Percentiles rank a stretch among this genome's conserved stretches.
phyloP scores from a whole-genome alignment of 2,797 vertebrate species.

The Melanotaenia trifasciata region DNA sequence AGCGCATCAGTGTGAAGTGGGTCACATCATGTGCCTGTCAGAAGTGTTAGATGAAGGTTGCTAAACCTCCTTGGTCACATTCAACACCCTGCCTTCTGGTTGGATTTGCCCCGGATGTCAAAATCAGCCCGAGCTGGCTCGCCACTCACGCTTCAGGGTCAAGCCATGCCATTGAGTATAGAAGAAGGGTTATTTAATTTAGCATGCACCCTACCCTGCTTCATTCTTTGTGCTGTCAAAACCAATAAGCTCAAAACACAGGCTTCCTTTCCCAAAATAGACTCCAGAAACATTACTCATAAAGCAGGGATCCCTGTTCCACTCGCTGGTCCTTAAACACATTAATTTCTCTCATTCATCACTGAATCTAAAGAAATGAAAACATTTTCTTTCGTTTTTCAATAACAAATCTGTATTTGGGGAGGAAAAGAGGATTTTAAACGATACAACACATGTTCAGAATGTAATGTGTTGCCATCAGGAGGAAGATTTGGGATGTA shows the following conservation, averaged over 20 bases:
- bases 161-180: constrained; percentile 45
- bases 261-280: constrained; percentile 64
- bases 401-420: neutral
- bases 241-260: constrained; percentile 61
- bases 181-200: constrained; percentile 48
- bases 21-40: constrained; percentile 50
- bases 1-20: constrained; percentile 44
- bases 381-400: constrained; percentile 10
- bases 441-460: neutral
- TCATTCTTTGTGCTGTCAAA: constrained; percentile 67
- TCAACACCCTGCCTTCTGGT: constrained; percentile 55
- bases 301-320: constrained; percentile 42
- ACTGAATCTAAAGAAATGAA: constrained; percentile 30
- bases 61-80: constrained; percentile 52
- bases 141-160: constrained; percentile 41
- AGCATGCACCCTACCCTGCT: constrained; percentile 45
- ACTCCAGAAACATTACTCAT: constrained; percentile 68
- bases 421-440: neutral
- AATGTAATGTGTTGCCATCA: neutral
- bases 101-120: constrained; percentile 44
- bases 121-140: constrained; percentile 56
- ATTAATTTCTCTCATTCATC: constrained; percentile 31
- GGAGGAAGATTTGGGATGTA: neutral
- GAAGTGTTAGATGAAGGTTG: constrained; percentile 56
- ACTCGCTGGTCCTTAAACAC: constrained; percentile 37